phyloP scores from a whole-genome alignment of 2,888 invertebrate species.

The Tuberolachnus salignus region DNA sequence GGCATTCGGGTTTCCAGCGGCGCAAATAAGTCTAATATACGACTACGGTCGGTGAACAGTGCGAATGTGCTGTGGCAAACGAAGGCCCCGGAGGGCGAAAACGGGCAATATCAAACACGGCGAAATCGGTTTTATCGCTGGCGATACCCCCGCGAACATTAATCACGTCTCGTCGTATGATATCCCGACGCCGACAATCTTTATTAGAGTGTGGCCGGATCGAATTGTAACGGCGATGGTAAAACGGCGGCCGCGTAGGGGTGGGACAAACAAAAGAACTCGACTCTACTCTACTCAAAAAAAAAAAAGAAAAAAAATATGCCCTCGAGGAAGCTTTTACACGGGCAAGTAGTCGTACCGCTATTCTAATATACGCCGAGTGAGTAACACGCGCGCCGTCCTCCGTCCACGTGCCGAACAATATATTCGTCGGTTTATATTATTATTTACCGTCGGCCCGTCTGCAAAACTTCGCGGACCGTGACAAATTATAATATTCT shows the following conservation, averaged over 20 bases:
- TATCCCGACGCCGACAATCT: conserved; percentile 1
- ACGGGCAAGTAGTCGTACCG: background rate
- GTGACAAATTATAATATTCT: conserved; percentile 10
- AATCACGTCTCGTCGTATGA: conserved; percentile 21
- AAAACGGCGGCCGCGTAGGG: background rate
- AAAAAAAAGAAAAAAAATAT: conserved; percentile 33
- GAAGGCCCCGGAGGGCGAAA: background rate
- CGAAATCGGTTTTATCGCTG: conserved; percentile 34
- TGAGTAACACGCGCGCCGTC: background rate
- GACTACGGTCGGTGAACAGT: background rate
- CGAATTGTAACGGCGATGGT: background rate
- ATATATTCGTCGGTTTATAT: background rate
- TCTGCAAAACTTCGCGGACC: conserved; percentile 3
- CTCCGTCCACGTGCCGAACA: background rate
- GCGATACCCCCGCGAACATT: background rate
- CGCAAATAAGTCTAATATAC: no score
- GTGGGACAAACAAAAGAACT: background rate
- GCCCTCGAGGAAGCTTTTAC: conserved; percentile 21
- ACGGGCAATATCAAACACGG: conserved; percentile 1
- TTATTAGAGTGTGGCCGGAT: conserved; percentile 35
- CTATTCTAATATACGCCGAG: background rate
- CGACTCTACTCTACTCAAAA: conserved; percentile 1
- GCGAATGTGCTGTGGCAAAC: conserved; percentile 12
- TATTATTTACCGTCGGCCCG: conserved; percentile 20
- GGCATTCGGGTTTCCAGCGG: no score